Evolutionary conservation across 2,113 vertebrate species (phyloP).

Genomic region (Promerops cafer): DNA sequence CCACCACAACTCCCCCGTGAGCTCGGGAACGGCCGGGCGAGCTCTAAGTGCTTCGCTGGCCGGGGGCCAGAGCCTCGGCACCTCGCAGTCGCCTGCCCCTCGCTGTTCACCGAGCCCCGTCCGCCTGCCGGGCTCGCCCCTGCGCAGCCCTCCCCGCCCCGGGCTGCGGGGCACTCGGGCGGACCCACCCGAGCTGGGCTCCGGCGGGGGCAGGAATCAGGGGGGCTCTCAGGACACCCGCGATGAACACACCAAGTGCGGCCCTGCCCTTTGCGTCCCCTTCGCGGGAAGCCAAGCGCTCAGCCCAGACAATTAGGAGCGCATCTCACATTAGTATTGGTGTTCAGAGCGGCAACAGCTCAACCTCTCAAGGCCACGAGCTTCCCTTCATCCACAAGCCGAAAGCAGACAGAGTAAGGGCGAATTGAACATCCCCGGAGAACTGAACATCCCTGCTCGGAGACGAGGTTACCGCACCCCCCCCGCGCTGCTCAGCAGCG

Average conservation of each 20-base stretch:
- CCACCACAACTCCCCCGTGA: background rate
- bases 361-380: background rate
- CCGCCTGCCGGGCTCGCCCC: too few relatives aligned
- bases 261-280: background rate
- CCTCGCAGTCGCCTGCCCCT: background rate
- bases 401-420: rapidly evolving
- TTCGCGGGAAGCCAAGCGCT: rapidly evolving
- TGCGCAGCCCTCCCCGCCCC: rapidly evolving
- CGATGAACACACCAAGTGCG: rapidly evolving
- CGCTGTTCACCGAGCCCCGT: background rate
- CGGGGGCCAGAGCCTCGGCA: background rate
- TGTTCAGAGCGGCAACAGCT: background rate
- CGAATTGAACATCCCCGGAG: background rate
- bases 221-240: rapidly evolving
- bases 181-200: rapidly evolving
- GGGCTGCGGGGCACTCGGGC: rapidly evolving
- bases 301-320: rapidly evolving
- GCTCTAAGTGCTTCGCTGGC: constrained; percentile 18
- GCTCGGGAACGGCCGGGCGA: rapidly evolving
- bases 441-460: background rate
- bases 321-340: rapidly evolving
- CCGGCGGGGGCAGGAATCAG: rapidly evolving
- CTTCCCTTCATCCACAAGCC: background rate
- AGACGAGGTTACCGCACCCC: background rate
- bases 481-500: background rate